A percentile compares a stretch with the other conserved stretches of the same genome.
phyloP scores from a whole-genome alignment of 2,113 vertebrate genomes.

The Centropristis striata region DNA sequence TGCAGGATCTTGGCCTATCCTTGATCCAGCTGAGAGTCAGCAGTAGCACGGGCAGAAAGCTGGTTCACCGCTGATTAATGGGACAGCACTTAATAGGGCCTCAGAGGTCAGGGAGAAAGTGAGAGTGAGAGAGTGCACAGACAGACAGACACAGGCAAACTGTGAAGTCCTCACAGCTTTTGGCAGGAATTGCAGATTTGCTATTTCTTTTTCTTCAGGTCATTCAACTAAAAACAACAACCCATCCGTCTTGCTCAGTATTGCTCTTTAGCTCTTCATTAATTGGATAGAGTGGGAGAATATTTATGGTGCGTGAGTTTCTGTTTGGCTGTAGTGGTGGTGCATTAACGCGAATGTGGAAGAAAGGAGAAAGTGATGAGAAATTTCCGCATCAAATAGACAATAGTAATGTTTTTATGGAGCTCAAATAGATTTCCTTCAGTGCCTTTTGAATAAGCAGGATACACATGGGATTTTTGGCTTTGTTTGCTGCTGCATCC shows the following conservation, averaged over 20 bases:
- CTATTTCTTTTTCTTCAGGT: background rate
- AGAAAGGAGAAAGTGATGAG: background rate
- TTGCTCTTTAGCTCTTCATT: background rate
- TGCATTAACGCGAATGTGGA: background rate
- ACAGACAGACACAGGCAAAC: background rate
- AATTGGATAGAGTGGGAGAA: background rate
- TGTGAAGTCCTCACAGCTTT: background rate
- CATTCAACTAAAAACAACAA: background rate
- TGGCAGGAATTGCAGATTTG: background rate
- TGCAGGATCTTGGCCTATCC: constrained; percentile 39
- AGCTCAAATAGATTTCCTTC: background rate
- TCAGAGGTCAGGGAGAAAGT: constrained; percentile 32
- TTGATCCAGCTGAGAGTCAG: constrained; percentile 28
- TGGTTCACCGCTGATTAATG: constrained; percentile 47
- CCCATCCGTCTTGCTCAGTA: background rate
- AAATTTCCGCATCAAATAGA: background rate
- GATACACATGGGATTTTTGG: background rate
- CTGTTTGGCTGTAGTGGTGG: background rate
- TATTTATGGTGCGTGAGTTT: background rate
- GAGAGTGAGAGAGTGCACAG: background rate
- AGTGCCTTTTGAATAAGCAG: background rate
- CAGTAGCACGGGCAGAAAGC: constrained; percentile 1
- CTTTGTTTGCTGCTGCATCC: background rate
- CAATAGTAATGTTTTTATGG: background rate
- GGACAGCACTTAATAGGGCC: constrained; percentile 2